Percentiles rank a stretch among this genome's conserved stretches.
These are phyloP conservation scores for Leptopilina boulardi DNA, from an alignment of 1,140 invertebrate species.

Conservation along the genomic window DNA sequence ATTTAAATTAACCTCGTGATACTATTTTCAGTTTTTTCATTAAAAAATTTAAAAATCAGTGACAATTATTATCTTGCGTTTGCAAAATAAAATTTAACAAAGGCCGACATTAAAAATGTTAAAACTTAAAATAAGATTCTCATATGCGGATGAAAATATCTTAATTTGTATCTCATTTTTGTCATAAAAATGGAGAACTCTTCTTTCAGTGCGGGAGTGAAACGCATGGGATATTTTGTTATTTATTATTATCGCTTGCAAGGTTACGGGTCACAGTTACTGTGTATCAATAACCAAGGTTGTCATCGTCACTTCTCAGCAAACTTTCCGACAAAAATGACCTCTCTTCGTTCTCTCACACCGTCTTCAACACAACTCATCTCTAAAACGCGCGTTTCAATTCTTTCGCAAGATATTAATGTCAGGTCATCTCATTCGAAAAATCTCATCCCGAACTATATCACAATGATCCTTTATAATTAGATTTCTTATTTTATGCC, in stretches of 20 bases:
- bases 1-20: neutral
- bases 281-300: conserved; percentile 31
- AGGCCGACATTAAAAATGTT: too few relatives aligned
- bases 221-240: neutral
- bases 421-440: neutral
- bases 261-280: conserved; percentile 14
- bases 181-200: conserved; percentile 10
- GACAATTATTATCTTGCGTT: too few relatives aligned
- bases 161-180: neutral
- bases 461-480: neutral
- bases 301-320: conserved; percentile 31
- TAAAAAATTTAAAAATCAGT: too few relatives aligned
- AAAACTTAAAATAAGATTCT: too few relatives aligned
- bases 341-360: neutral
- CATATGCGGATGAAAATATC: too few relatives aligned
- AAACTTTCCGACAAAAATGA: conserved; percentile 13
- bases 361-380: conserved; percentile 10
- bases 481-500: too few relatives aligned
- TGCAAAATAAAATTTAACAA: too few relatives aligned
- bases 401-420: conserved; percentile 18
- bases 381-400: neutral
- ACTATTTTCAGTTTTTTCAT: neutral
- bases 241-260: conserved; percentile 27
- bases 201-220: neutral
- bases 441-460: neutral